Evolutionary conservation across 2,888 invertebrate genomes (phyloP).

Genomic region (Pycnomerus fuliginosus): DNA sequence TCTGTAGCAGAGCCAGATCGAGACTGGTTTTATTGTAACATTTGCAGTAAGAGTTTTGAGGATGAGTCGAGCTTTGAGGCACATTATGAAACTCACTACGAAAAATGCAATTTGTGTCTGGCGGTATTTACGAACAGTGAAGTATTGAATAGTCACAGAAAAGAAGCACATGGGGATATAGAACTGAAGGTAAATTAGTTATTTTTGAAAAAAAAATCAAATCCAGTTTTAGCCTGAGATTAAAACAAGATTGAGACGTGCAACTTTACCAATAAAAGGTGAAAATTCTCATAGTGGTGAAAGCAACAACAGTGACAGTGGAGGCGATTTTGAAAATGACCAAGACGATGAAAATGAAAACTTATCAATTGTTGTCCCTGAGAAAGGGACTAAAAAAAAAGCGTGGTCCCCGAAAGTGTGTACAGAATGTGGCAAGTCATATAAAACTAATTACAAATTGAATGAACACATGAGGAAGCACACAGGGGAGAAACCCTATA

Average conservation of each 20-base stretch:
- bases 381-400: conserved; percentile 26
- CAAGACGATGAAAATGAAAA: conserved; percentile 8
- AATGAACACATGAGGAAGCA: conserved; percentile 62
- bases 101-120: conserved; percentile 51
- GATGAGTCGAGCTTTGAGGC: conserved; percentile 46
- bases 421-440: conserved; percentile 59
- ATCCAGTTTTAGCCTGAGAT: conserved; percentile 4
- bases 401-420: conserved; percentile 56
- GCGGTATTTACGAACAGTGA: conserved; percentile 54
- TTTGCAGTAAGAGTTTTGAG: conserved; percentile 49
- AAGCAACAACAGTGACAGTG: conserved; percentile 17
- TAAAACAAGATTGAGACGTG: conserved; percentile 16
- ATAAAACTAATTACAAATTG: conserved; percentile 62
- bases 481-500: conserved; percentile 61
- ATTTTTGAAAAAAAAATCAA: background rate
- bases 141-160: conserved; percentile 47
- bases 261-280: conserved; percentile 10
- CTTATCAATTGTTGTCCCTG: conserved; percentile 1
- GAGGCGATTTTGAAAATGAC: conserved; percentile 12
- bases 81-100: conserved; percentile 51
- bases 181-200: conserved; percentile 6
- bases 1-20: no score
- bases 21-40: conserved; percentile 46
- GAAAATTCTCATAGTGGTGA: conserved; percentile 7
- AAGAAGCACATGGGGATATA: conserved; percentile 24